Base-by-base conservation (phyloP, 2,888 invertebrate species). In the Athrips mouffetella region DNA sequence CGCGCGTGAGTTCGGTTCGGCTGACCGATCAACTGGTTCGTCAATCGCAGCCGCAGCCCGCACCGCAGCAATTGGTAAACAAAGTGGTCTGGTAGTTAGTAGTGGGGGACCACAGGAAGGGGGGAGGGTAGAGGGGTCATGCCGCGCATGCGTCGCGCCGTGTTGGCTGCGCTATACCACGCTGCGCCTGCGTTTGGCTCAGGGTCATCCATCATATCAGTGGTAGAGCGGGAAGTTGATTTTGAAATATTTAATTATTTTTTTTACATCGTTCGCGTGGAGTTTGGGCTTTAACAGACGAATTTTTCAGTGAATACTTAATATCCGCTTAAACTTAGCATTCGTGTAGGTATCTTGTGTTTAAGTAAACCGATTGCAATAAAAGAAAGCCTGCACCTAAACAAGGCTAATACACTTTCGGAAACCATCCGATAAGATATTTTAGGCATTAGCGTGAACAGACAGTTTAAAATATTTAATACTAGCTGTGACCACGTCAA, bases 121-220 rank as follows among this genome's bases (percentile, higher is more conserved):
- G 88, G 96, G 96, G 89, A 94, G 95, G 65, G 94, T 93, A 55
- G 95, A 95, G 90, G 95, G 95, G 55, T 95, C 95, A 90, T 95
- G 95, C 66, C 94, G 96, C 82, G 76, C 80, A 76, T 96, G 91
- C 72, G 96, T 95, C 55, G 91, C 72, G 96, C 95, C 55, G 94
- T 94, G 63, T 93, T 91, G 67, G 92, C 91, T 86, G 65, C 85
- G 65, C 72, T 64, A 69, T 62, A 59, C 65, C 58, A 94, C 94
- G 81, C 94, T 66, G 96, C 96, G 60, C 96, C 94, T 62, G 96
- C 96, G 65, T 95, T 94, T 60, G 95, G 66, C 62, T 65, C 59
- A 58, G 53, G 54, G 58, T 95, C 44, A 96, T 94, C n/a, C n/a
- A 29, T 44, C 45, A 20, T 42, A 39, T 27, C 35, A 31, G 45